Conservation (phyloP, 2,797 vertebrate genomes). For the Monodelphis domestica region DNA sequence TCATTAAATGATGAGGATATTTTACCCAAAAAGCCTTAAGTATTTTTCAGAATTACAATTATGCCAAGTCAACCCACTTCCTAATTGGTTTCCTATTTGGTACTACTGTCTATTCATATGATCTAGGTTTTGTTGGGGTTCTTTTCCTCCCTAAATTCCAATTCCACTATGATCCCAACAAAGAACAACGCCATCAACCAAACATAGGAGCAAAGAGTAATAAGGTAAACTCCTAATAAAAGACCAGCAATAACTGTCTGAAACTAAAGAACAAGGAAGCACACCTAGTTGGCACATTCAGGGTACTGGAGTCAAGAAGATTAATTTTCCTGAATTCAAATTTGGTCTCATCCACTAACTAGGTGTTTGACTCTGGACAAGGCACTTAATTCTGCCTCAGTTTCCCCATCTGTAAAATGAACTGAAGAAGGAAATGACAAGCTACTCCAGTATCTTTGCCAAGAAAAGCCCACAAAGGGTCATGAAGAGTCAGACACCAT, state of each 20-base stretch:
- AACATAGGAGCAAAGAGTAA: not conserved
- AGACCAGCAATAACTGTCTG: not conserved
- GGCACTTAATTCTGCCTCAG: not conserved
- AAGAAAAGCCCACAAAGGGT: not conserved
- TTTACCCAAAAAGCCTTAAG: slow-evolving; percentile 53
- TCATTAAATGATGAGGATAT: slow-evolving; percentile 56
- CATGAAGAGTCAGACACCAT: not conserved
- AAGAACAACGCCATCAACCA: not conserved
- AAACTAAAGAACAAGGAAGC: too few relatives aligned
- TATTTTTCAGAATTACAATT: slow-evolving; percentile 60
- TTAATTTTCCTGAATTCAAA: not conserved
- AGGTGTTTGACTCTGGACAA: not conserved
- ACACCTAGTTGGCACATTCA: not conserved
- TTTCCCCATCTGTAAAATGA: not conserved
- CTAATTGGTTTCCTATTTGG: slow-evolving; percentile 14
- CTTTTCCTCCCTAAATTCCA: too few relatives aligned
- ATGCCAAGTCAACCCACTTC: slow-evolving; percentile 36
- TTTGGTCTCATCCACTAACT: not conserved
- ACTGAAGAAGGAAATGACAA: not conserved
- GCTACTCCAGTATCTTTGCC: not conserved
- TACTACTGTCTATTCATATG: not conserved
- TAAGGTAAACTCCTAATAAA: not conserved
- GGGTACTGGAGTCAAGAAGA: not conserved
- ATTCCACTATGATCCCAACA: not conserved
- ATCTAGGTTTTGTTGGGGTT: not conserved